These are phyloP conservation scores for Chiloscyllium plagiosum DNA, from an alignment of 2,113 vertebrate genomes.

Conservation along the genomic window DNA sequence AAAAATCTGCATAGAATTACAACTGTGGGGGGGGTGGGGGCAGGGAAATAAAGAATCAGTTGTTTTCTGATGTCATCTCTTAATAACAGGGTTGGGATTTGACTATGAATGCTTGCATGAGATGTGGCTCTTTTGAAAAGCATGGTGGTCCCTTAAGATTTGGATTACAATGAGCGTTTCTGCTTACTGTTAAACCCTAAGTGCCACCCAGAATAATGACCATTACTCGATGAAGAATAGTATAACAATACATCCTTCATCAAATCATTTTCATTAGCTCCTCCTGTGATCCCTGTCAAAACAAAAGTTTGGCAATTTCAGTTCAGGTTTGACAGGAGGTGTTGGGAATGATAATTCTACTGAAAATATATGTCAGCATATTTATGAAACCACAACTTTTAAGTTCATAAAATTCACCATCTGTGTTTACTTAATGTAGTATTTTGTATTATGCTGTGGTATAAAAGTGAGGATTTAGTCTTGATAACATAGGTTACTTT, in stretches of 20 bases:
- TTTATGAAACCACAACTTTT: neutral
- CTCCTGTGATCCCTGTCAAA: neutral
- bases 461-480: neutral
- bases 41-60: neutral
- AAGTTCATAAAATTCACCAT: neutral
- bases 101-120: neutral
- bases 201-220: neutral
- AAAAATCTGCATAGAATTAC: neutral
- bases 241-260: neutral
- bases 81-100: neutral
- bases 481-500: neutral
- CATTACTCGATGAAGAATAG: no score
- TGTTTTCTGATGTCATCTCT: neutral
- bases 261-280: neutral
- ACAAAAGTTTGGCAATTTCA: neutral
- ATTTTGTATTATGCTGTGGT: neutral
- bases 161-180: neutral
- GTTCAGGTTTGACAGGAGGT: neutral
- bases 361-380: neutral
- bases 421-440: neutral
- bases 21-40: neutral
- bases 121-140: neutral
- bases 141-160: conserved; percentile 20
- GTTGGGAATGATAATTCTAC: neutral
- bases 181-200: neutral